Conservation (phyloP, 2,113 vertebrate species). For the Apistogramma diplotaenia region DNA sequence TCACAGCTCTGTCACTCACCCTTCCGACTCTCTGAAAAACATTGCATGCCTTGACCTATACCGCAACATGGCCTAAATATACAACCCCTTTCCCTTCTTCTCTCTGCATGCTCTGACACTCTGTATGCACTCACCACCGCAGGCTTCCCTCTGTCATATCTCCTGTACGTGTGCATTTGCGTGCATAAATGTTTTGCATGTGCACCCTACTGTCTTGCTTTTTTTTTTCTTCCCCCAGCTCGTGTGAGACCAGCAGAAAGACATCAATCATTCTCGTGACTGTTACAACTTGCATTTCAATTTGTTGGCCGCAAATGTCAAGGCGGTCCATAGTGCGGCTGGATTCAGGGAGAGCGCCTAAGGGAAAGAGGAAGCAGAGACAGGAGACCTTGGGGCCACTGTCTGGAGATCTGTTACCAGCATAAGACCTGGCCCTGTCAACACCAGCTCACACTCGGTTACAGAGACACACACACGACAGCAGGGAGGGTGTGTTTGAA, state of each 20-base stretch:
- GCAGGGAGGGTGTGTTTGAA: constrained; percentile 10
- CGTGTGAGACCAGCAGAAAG: constrained; percentile 46
- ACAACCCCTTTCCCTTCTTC: constrained; percentile 32
- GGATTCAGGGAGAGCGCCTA: constrained; percentile 12
- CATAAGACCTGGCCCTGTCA: constrained; percentile 62
- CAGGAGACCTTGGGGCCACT: constrained; percentile 50
- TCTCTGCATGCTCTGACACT: constrained; percentile 51
- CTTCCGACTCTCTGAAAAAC: constrained; percentile 65
- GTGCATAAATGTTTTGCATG: constrained; percentile 41
- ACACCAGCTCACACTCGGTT: constrained; percentile 58
- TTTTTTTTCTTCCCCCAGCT: background rate
- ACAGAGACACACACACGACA: constrained; percentile 33
- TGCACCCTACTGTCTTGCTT: constrained; percentile 9
- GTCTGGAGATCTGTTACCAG: constrained; percentile 61
- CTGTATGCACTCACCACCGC: constrained; percentile 35
- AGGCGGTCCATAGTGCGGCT: constrained; percentile 42
- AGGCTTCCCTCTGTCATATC: constrained; percentile 38
- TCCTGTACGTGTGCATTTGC: constrained; percentile 21
- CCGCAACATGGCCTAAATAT: constrained; percentile 67
- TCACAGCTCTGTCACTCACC: constrained; percentile 66
- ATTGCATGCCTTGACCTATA: constrained; percentile 62
- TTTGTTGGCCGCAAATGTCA: constrained; percentile 54
- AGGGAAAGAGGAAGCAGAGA: constrained; percentile 44
- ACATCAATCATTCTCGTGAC: constrained; percentile 66
- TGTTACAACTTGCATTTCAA: constrained; percentile 58